Evolutionary conservation across 2,113 vertebrate species (phyloP), one percentile per base, ranked within the genome.

Genomic region (Genyomyrus donnyi): DNA sequence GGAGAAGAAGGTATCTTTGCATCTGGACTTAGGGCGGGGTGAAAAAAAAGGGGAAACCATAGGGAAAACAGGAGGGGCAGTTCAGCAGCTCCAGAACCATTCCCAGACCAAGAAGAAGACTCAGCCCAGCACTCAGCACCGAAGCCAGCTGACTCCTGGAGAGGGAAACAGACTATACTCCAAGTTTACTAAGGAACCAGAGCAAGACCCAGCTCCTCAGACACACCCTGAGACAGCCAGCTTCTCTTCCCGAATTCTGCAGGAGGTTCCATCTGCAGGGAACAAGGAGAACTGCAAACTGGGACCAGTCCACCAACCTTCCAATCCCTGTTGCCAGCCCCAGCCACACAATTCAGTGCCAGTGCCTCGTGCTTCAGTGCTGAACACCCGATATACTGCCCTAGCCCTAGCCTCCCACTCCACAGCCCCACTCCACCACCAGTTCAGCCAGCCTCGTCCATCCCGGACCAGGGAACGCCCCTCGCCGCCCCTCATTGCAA

Each of bases 251-350:
- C 93, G 92, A 90, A 42, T 90, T 0, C 89, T 94, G n/a, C 92
- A 91, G 48, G 92, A 95, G 88, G 94, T 93, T 91, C 83, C 92
- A 74, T 94, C 93, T 80, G 27, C 93, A 83, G 92, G 93, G 92
- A 93, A 93, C 91, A 96, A 94, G 91, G 96, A 96, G 88, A 96
- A 92, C 90, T 94, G 95, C 94, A 95, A 96, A 94, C 95, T 96
- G 92, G 95, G 95, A 93, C 93, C 93, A 46, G 91, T 92, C 80
- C 95, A 94, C 91, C 95, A 96, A 92, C 93, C 91, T 90, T 94
- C 94, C 90, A 93, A 94, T 3, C 91, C 90, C 90, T 93, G 93
- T 87, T 93, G 91, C 92, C 94, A 94, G 53, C 92, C 96, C 92
- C 92, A 90, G 91, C 94, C 95, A 88, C 94, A 94, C 77, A 94